Evolutionary conservation across 2,797 vertebrate species (phyloP).

Genomic region (Otolemur crassicaudatus): DNA sequence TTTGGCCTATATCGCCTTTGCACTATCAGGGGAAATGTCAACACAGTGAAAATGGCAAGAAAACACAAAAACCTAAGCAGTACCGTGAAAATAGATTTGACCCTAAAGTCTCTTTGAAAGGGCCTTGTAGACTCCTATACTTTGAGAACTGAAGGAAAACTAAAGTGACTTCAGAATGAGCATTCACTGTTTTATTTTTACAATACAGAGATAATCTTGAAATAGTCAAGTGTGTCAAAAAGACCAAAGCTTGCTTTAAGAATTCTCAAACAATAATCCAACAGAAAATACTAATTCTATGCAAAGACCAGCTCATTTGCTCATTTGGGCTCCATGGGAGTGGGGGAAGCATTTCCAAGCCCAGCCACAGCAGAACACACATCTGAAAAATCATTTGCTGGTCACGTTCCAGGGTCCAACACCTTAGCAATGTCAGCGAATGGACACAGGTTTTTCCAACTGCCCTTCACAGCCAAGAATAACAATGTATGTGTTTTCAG

Average conservation of each 20-base stretch:
- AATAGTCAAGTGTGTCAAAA: neutral
- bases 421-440: neutral
- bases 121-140: neutral
- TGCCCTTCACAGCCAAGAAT: conserved; percentile 32
- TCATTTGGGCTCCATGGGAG: neutral
- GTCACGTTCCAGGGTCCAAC: conserved; percentile 46
- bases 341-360: neutral
- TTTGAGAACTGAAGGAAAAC: neutral
- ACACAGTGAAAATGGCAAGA: neutral
- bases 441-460: neutral
- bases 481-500: neutral
- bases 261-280: conserved; percentile 4
- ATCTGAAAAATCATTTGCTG: neutral
- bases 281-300: neutral
- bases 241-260: neutral
- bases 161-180: neutral
- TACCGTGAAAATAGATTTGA: neutral
- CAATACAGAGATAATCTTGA: neutral
- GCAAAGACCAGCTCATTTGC: neutral
- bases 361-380: neutral
- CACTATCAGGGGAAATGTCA: neutral
- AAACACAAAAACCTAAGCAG: neutral
- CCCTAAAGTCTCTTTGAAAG: neutral
- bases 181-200: neutral
- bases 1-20: no score